These are phyloP conservation scores for Cecidostiba fungosa DNA, from an alignment of 2,888 invertebrate species.

Conservation along the genomic window DNA sequence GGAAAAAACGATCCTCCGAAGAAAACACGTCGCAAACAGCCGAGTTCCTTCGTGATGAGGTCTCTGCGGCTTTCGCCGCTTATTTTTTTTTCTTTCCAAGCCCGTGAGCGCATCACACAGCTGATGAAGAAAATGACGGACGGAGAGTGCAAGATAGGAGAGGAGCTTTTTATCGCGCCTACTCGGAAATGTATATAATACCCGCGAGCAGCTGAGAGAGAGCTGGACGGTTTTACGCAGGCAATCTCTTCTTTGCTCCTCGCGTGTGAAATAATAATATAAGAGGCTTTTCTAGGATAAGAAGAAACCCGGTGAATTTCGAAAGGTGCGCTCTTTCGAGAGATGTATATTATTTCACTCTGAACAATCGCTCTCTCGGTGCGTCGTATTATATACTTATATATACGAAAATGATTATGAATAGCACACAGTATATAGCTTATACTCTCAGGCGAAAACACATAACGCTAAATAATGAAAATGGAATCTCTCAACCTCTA, in stretches of 20 bases:
- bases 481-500: neutral
- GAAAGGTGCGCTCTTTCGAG: neutral
- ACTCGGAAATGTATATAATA: slow-evolving; percentile 15
- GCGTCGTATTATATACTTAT: no score
- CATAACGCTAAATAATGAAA: neutral
- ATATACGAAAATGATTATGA: neutral
- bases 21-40: slow-evolving; percentile 4
- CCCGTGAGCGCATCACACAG: neutral
- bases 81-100: neutral
- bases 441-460: neutral
- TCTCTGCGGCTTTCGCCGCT: slow-evolving; percentile 16
- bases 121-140: slow-evolving; percentile 35
- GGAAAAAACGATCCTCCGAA: neutral
- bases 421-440: neutral
- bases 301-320: neutral
- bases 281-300: neutral
- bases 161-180: slow-evolving; percentile 13
- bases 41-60: slow-evolving; percentile 11
- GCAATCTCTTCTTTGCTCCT: neutral
- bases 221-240: neutral
- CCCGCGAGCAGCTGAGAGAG: neutral
- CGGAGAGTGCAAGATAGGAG: neutral
- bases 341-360: neutral
- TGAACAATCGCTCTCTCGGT: no score
- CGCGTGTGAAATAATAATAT: slow-evolving; percentile 40